Evolutionary conservation across 2,797 vertebrate species (phyloP).

Genomic region (Hydrolagus colliei): DNA sequence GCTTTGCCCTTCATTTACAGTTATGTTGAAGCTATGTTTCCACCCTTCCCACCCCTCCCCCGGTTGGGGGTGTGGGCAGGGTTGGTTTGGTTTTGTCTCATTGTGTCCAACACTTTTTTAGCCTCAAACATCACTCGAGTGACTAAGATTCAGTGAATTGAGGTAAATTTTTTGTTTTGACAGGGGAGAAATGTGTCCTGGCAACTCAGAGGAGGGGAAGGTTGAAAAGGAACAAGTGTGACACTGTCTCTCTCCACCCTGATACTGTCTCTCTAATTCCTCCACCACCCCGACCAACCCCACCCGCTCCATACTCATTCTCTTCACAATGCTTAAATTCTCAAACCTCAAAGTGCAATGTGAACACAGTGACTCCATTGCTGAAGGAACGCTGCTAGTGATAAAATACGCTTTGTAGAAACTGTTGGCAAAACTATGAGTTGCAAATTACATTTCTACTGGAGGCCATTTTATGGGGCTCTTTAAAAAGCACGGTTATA

Average conservation of each 20-base stretch:
- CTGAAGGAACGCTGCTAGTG: not conserved
- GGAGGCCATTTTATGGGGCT: constrained; percentile 26
- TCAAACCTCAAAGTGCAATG: not conserved
- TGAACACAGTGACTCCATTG: not conserved
- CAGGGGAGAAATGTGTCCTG: not conserved
- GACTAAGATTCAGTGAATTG: not conserved
- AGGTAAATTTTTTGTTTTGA: not conserved
- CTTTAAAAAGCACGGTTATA: constrained; percentile 15
- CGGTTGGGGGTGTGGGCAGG: too few species aligned
- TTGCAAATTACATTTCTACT: not conserved
- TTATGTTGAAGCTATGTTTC: not conserved
- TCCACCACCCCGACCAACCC: too few species aligned
- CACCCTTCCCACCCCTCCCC: too few species aligned
- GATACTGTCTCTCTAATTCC: too few species aligned
- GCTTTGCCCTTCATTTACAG: not conserved
- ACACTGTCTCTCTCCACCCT: too few species aligned
- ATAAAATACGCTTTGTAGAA: constrained; percentile 2
- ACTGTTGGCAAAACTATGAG: constrained; percentile 13
- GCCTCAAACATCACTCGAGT: too few species aligned
- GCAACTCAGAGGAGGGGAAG: too few species aligned
- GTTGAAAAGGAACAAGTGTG: too few species aligned
- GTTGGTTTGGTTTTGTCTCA: not conserved
- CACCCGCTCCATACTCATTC: not conserved
- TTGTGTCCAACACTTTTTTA: not conserved
- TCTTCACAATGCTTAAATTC: not conserved